A percentile compares a stretch with the other conserved stretches of the same genome.
phyloP scores from a whole-genome alignment of 2,113 vertebrate species.

The Emydura subglobosa region DNA sequence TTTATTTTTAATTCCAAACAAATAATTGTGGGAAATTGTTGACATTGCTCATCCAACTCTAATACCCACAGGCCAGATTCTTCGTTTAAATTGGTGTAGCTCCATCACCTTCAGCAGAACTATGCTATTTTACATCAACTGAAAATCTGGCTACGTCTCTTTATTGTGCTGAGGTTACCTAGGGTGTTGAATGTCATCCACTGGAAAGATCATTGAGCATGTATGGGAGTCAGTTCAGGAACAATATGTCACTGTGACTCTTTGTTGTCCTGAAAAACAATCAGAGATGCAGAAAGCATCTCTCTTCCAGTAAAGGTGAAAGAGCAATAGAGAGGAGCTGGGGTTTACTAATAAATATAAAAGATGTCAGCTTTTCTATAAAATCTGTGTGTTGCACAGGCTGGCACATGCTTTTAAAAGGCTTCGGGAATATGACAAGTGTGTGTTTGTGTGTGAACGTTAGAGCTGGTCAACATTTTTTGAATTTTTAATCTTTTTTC shows the following conservation, averaged over 20 bases:
- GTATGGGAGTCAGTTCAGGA: background rate
- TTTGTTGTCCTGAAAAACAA: background rate
- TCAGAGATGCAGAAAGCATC: slow-evolving; percentile 29
- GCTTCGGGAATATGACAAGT: background rate
- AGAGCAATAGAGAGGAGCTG: background rate
- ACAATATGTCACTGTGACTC: background rate
- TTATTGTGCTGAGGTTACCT: background rate
- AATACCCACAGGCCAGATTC: background rate
- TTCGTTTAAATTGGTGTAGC: background rate
- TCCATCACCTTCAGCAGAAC: background rate
- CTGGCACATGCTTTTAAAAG: background rate
- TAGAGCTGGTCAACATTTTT: background rate
- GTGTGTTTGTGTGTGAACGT: background rate
- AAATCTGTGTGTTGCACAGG: background rate
- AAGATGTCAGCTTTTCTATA: background rate
- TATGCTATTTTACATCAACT: background rate
- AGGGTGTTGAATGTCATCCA: background rate
- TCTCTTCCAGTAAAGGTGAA: slow-evolving; percentile 25
- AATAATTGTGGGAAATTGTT: background rate
- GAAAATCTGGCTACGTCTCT: background rate
- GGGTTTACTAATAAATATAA: background rate
- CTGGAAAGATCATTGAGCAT: background rate
- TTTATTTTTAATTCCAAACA: background rate
- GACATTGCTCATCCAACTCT: background rate
- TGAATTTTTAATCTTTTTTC: background rate